Percentiles rank a stretch among this genome's conserved stretches.
Evolutionary conservation across 2,113 vertebrate genomes (phyloP).

Genomic region (Microcebus jonahi): DNA sequence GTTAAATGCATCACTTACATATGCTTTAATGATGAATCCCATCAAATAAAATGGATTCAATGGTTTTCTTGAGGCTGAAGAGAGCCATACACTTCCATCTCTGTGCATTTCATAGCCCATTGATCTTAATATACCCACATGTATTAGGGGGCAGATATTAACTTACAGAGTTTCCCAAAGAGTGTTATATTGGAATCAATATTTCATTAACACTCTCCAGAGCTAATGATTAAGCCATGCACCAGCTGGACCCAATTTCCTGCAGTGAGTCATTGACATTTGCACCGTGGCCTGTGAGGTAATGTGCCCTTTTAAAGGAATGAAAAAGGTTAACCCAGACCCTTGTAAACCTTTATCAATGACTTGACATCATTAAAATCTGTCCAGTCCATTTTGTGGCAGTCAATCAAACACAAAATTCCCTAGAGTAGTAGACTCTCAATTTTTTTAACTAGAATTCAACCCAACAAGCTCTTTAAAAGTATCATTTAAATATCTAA

Average conservation of each 20-base stretch:
- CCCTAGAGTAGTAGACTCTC: slow-evolving; percentile 40
- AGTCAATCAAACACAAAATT: slow-evolving; percentile 79
- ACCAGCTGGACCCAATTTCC: slow-evolving; percentile 74
- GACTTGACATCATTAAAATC: slow-evolving; percentile 81
- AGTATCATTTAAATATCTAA: neutral
- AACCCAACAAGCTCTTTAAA: slow-evolving; percentile 41
- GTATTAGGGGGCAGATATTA: slow-evolving; percentile 71
- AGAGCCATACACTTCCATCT: slow-evolving; percentile 53
- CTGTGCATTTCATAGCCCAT: slow-evolving; percentile 69
- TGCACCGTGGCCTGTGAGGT: slow-evolving; percentile 80
- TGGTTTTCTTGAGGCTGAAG: slow-evolving; percentile 23
- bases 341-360: slow-evolving; percentile 81
- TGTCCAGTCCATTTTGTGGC: slow-evolving; percentile 76
- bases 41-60: neutral
- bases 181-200: slow-evolving; percentile 77
- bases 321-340: slow-evolving; percentile 79
- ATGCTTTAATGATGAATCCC: neutral
- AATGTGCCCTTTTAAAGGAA: slow-evolving; percentile 80
- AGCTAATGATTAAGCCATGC: slow-evolving; percentile 75
- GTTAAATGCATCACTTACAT: neutral
- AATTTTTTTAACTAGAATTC: slow-evolving; percentile 50
- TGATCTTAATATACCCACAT: slow-evolving; percentile 73
- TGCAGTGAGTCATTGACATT: slow-evolving; percentile 78
- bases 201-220: slow-evolving; percentile 80
- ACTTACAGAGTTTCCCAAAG: slow-evolving; percentile 71